Base-by-base conservation (phyloP, 1,140 invertebrate species). In the Araneus ventricosus region DNA sequence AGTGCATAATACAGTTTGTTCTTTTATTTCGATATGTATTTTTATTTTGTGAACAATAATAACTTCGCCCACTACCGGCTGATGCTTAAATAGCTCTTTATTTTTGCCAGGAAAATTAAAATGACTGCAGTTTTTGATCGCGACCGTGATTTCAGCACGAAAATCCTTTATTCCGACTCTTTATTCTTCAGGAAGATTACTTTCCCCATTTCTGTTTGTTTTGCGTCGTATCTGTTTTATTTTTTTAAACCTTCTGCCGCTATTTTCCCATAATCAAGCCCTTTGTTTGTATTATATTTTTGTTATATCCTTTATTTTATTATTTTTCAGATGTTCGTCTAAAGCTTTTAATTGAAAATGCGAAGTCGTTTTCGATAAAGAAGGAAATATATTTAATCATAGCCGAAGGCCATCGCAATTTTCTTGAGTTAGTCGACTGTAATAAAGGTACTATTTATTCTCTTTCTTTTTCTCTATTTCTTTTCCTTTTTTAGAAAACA, bases 31-130 rank as follows among this genome's bases (percentile, higher is more conserved):
- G 30, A 63, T 89, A 89, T 79, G 79, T 89, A 79, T 89, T 89
- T 79, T 89, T 89, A 89, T 89, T 63, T 30, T 30, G 52, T 37
- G 45, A 34, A 17, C 39, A 34, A 79, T 79, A 89, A 79, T 89
- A 89, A 75, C 70, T 45, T 89, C 88, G n/a, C 67, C 41, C 70
- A 30, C 67, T 67, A 30, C 67, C 24, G 59, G 39, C 34, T 70
- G 27, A 24, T 27, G 24, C 22, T 22, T 70, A 79, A 37, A 45
- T 34, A 75, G 22, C 70, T 86, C 80, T 41, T 82, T 61, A 57
- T 61, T 39, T 75, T 89, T 89, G 27, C n/a, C n/a, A n/a, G 22
- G 88, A 89, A 89, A 89, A 89, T 89, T 89, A 89, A 89, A 89
- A 89, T 52, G 88, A 41, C 41, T 57, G 63, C 30, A 20, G 27